A percentile compares a stretch with the other conserved stretches of the same genome.
Conservation (phyloP, 64 coral and sea anemone genomes). For the Stichodactyla helianthus region DNA sequence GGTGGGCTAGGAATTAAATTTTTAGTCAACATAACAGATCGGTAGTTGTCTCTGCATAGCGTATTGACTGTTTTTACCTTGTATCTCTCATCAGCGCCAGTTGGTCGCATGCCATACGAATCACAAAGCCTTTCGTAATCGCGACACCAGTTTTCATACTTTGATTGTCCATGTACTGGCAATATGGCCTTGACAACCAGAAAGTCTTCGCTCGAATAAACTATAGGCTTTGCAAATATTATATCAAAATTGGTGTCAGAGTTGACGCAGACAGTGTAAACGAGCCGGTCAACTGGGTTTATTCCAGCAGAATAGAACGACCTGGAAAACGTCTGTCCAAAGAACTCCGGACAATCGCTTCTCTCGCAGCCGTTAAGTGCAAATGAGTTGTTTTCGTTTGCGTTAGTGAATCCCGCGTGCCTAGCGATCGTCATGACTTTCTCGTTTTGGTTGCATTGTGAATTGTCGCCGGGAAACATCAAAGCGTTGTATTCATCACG, state of each 20-base stretch:
- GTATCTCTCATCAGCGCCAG: background rate
- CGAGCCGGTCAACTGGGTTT: background rate
- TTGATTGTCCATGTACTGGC: conserved; percentile 11
- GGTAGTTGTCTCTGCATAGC: background rate
- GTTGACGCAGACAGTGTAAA: conserved; percentile 46
- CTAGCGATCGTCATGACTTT: conserved; percentile 18
- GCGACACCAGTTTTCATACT: conserved; percentile 45
- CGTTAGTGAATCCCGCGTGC: conserved; percentile 11
- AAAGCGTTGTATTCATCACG: conserved; percentile 22
- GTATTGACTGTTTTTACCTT: background rate
- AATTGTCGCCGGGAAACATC: conserved; percentile 5
- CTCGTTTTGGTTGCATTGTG: conserved; percentile 15
- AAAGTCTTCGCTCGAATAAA: background rate
- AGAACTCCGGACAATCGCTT: conserved; percentile 6
- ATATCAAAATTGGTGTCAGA: conserved; percentile 30
- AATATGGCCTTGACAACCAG: conserved; percentile 11
- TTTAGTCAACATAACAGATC: conserved; percentile 9
- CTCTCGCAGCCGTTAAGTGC: background rate
- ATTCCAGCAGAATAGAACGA: background rate
- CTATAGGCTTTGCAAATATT: background rate
- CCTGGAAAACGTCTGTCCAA: background rate
- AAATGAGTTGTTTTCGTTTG: conserved; percentile 39
- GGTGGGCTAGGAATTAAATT: background rate
- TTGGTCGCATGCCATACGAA: conserved; percentile 28
- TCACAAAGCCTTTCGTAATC: conserved; percentile 31